These are phyloP conservation scores for Alethe diademata DNA, from an alignment of 2,113 vertebrate species.

Conservation along the genomic window DNA sequence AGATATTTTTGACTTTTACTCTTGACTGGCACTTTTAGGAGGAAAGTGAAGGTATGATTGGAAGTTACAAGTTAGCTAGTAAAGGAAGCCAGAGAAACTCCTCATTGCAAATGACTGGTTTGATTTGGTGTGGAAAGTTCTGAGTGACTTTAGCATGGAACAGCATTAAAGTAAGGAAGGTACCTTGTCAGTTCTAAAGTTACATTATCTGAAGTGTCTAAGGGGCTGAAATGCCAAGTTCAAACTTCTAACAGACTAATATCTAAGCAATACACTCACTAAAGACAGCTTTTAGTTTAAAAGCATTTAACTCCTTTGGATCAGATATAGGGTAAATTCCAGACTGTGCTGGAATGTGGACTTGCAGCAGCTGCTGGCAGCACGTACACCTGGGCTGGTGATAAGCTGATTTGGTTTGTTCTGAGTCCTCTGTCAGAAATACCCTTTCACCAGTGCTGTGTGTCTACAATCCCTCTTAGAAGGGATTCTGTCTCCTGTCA, in stretches of 20 bases:
- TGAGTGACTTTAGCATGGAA: not conserved
- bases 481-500: not conserved
- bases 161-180: not conserved
- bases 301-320: not conserved
- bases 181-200: not conserved
- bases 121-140: not conserved
- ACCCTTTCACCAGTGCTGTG: not conserved
- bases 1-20: not conserved
- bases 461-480: not conserved
- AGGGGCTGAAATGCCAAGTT: not conserved
- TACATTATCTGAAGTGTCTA: not conserved
- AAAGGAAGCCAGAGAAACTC: constrained; percentile 14
- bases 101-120: constrained; percentile 11
- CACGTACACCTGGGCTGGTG: rapidly evolving
- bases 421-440: not conserved
- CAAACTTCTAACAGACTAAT: not conserved
- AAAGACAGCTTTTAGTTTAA: not conserved
- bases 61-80: constrained; percentile 9
- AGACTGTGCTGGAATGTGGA: not conserved
- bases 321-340: not conserved
- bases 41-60: not conserved
- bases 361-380: not conserved
- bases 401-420: not conserved
- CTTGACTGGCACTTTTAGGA: not conserved
- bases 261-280: not conserved